Base-by-base conservation (phyloP, 2,797 vertebrate species). In the Oreochromis grahami region DNA sequence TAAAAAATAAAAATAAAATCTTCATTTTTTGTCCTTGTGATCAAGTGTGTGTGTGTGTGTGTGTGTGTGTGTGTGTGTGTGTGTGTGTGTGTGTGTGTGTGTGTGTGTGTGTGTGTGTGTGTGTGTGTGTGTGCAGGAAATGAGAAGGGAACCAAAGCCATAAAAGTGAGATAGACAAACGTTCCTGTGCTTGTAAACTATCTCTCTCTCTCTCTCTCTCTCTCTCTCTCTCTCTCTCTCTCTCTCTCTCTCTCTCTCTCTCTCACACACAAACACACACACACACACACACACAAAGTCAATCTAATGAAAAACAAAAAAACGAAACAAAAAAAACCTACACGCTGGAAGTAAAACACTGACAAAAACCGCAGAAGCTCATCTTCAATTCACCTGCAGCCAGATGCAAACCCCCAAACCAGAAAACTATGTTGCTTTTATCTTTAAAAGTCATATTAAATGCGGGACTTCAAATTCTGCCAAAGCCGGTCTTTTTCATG, bases 141-240 rank as follows among this genome's bases (percentile, higher is more conserved):
- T 88, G 87, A 94, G 89, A 93, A 81, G 85, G 91, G 92, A 93
- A 89, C 86, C 84, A 76, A 87, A 95, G 91, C 91, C 93, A 93
- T 94, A 93, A 94, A 93, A 92, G 84, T 89, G 83, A 89, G 88
- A 85, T 60, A 32, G 76, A 83, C 84, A 84, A 88, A 86, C 88
- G 93, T 92, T 88, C 92, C 83, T 88, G 60, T 72, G 78, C 68
- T 43, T 14, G 70, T n/a, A 41, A 70, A 86, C 81, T 81, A 0
- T 60, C 9, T 34, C 29, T 60, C 9, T 34, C 8, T 58, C 5
- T 32, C 8, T 32, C 26, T 29, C 13, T 58, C 5, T 32, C 8
- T 32, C 26, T 29, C 13, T 21, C 9, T 4, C 45, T 58, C 5
- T 32, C 8, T 32, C 26, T 29, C 13, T 60, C 9, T 34, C 29